A percentile compares a stretch with the other conserved stretches of the same genome.
phyloP scores from a whole-genome alignment of 2,113 vertebrate species.

The Colinus virginianus region DNA sequence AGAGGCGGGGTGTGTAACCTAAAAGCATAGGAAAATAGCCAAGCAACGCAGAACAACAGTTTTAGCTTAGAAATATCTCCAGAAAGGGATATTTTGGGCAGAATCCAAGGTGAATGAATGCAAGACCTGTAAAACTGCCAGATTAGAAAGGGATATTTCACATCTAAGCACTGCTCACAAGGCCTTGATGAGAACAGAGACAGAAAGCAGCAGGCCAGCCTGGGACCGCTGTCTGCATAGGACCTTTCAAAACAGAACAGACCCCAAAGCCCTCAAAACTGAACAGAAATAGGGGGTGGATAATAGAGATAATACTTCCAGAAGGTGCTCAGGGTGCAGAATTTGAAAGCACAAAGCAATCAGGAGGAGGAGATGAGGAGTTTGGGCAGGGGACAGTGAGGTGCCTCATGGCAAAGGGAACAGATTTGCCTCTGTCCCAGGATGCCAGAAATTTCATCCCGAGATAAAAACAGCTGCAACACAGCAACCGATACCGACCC shows the following conservation, averaged over 20 bases:
- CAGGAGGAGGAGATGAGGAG: background rate
- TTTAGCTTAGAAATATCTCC: background rate
- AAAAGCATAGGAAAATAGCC: background rate
- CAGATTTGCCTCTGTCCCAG: background rate
- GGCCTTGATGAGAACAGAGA: background rate
- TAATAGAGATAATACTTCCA: rapidly evolving
- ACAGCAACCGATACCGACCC: background rate
- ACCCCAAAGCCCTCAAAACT: background rate
- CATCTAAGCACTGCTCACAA: background rate
- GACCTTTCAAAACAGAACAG: background rate
- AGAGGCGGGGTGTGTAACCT: background rate
- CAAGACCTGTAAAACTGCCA: background rate
- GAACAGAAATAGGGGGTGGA: background rate
- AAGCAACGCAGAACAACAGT: background rate
- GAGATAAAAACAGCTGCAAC: rapidly evolving
- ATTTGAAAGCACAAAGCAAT: background rate
- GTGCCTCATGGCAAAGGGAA: background rate
- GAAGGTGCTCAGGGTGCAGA: background rate
- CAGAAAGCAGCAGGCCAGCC: background rate
- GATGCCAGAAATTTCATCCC: background rate
- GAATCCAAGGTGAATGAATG: background rate
- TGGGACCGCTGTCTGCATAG: rapidly evolving
- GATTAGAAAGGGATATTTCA: constrained; percentile 11
- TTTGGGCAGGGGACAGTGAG: background rate
- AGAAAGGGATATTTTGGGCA: background rate